Base-by-base conservation (phyloP, 2,113 vertebrate species). In the Megalops atlanticus region DNA sequence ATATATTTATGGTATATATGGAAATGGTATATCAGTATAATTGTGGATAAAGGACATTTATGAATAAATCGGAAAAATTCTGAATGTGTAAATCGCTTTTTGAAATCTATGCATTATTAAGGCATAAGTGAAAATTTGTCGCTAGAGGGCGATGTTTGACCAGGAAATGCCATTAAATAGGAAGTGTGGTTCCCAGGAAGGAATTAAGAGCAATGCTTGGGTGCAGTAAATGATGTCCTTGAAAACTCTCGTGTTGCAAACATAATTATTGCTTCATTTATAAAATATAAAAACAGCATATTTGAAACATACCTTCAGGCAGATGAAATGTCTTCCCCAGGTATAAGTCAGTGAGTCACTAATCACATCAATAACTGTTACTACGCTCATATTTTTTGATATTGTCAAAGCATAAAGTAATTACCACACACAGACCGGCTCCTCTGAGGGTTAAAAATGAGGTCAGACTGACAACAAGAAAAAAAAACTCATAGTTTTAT, bases 401-500 rank as follows among this genome's bases (percentile, higher is more conserved):
- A 45, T 16, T 33, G 18, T 33, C 21, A 41, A 78, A 41, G 14
- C 24, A 73, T 12, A 40, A 24, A 31, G 11, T 70, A 79, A 18
- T 18, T 31, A 45, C 11, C 40, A 64, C 15, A 75, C 52, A 40
- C 33, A 70, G 81, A 85, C 81, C 31, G 21, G 31, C 36, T 39
- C 35, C 10, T 39, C 18, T 41, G 36, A 41, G 18, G n/a, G 21
- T 39, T 27, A 52, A 78, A 78, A 77, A 24, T 38, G 10, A 76
- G 21, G 47, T 47, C 38, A 43, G 41, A 21, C 24, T 40, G 35
- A 76, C 40, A 81, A 80, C n/a, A 84, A 49, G 84, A 45, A 86
- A 93, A 94, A 94, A 82, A 95, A 94, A 93, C 47, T 80, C 79
- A 89, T 88, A 92, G 94, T 64, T 98, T 98, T 97, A 97, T 97